Evolutionary conservation across 2,797 vertebrate species (phyloP).

Genomic region (Karalla daura): DNA sequence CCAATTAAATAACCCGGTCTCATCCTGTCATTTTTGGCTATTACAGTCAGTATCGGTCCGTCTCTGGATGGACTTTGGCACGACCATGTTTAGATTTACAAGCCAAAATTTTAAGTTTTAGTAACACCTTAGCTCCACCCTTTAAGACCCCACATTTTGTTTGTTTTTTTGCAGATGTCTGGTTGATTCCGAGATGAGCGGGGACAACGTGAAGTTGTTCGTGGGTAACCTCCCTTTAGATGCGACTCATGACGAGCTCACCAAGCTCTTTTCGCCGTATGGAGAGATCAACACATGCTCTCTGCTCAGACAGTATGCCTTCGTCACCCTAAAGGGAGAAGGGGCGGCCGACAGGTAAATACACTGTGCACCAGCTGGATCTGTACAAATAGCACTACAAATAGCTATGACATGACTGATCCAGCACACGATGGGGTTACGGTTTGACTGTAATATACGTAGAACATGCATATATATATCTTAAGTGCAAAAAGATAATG

Average conservation of each 20-base stretch:
- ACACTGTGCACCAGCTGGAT: not conserved
- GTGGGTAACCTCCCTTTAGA: constrained; percentile 95
- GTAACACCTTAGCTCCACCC: not conserved
- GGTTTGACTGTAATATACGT: not conserved
- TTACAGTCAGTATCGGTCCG: not conserved
- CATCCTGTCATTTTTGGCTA: not conserved
- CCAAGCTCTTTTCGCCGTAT: constrained; percentile 88
- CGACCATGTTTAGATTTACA: not conserved
- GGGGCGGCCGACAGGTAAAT: constrained; percentile 86
- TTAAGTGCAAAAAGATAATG: too few relatives aligned
- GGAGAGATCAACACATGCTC: constrained; percentile 92
- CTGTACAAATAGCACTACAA: accelerated
- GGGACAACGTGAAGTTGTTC: constrained; percentile 90
- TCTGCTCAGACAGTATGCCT: constrained; percentile 95
- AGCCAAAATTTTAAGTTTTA: not conserved
- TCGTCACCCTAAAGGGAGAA: constrained; percentile 92
- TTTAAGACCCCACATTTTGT: not conserved
- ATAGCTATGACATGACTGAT: not conserved
- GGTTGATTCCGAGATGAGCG: constrained; percentile 80
- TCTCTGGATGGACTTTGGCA: not conserved
- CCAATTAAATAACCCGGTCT: accelerated
- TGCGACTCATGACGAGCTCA: constrained; percentile 91
- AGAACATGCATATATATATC: not conserved
- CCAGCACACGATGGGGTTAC: too few relatives aligned
- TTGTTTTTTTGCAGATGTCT: constrained; percentile 67